These are phyloP conservation scores for Benthosema pterotum DNA, from an alignment of 2,797 vertebrate species.

Conservation along the genomic window DNA sequence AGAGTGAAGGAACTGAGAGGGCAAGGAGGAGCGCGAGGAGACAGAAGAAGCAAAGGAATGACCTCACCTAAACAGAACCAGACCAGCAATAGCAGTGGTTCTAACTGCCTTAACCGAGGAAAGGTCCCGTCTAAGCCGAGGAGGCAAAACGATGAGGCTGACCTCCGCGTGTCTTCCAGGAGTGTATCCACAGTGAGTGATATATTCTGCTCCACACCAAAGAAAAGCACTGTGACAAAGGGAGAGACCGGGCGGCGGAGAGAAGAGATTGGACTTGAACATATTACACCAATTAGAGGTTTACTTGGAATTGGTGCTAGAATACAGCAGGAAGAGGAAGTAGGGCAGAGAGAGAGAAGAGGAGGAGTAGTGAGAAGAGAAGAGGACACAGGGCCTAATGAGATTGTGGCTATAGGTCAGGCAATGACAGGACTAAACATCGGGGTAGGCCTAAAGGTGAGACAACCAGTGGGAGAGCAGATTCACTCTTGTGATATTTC, in stretches of 20 bases:
- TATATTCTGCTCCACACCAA: conserved; percentile 79
- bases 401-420: not conserved
- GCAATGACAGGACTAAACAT: conserved; percentile 8
- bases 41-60: conserved; percentile 51
- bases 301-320: conserved; percentile 21
- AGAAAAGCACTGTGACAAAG: conserved; percentile 30
- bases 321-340: not conserved
- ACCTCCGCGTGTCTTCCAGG: conserved; percentile 3
- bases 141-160: conserved; percentile 25
- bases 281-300: conserved; percentile 69
- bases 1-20: conserved; percentile 92
- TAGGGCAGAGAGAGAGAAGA: not conserved
- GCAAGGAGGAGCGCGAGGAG: conserved; percentile 58
- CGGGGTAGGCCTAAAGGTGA: conserved; percentile 53
- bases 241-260: conserved; percentile 7
- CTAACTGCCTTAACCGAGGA: conserved; percentile 46
- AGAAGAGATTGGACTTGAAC: conserved; percentile 44
- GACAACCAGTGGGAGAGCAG: conserved; percentile 74
- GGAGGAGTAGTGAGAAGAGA: conserved; percentile 29
- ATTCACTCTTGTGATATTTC: conserved; percentile 42
- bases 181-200: conserved; percentile 36
- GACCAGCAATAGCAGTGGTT: conserved; percentile 43
- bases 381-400: conserved; percentile 7
- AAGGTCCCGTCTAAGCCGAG: conserved; percentile 80
- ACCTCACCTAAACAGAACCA: conserved; percentile 76